Evolutionary conservation across 2,888 invertebrate species (phyloP), one percentile per base, ranked within the genome.

Genomic region (Ectropis crepuscularia): DNA sequence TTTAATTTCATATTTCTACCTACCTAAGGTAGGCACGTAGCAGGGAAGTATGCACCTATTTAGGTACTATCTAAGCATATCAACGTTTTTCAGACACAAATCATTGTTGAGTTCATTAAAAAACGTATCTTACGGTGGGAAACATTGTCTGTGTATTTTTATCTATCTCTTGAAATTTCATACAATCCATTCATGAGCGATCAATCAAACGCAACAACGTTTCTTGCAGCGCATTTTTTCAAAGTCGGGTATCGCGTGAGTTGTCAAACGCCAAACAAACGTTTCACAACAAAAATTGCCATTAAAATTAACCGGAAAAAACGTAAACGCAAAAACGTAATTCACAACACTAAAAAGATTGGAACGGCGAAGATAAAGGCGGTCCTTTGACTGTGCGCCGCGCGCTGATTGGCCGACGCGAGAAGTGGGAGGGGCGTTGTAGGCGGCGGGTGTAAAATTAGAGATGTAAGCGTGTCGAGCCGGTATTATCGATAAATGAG

Each of bases 271-370:
- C 69, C 71, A 64, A 65, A 70, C 74, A 71, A 69, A 71, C 74
- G 74, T 61, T 72, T 57, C 73, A 69, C 72, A 55, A 69, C 76
- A 74, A 78, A 77, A 78, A 79, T 80, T 74, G 68, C 80, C 81
- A 83, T 87, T 83, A 83, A 78, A 63, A 78, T 81, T 74, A 74
- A 79, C 74, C 66, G 78, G 76, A 82, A 86, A 85, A 88, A 89
- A 83, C 79, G 75, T 78, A 78, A 85, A 82, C 76, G 78, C 81
- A 87, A 88, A 88, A 87, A 87, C 79, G 82, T 85, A 84, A 85
- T 87, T 84, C 88, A 80, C 90, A 90, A 85, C 90, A 90, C 90
- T 90, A 90, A 85, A 87, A 82, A 78, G 77, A 76, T 79, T 67
- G 75, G 84, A 89, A 88, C 86, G 89, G 86, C 59, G 48, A 70